phyloP scores from a whole-genome alignment of 2,113 vertebrate species.

The Caloenas nicobarica region DNA sequence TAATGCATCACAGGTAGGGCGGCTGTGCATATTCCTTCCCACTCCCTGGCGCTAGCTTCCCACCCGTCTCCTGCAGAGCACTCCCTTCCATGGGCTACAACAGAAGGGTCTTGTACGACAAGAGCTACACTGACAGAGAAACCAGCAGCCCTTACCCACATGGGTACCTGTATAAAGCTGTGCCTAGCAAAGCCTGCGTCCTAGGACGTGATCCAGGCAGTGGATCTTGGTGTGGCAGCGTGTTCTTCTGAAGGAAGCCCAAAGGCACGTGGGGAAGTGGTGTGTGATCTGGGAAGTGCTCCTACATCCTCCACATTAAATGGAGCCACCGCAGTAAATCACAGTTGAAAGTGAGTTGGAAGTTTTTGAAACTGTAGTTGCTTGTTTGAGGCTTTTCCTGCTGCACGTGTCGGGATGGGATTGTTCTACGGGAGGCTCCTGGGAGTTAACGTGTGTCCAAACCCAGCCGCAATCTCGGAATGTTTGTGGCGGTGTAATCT shows the following conservation, averaged over 20 bases:
- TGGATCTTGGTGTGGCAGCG: not conserved
- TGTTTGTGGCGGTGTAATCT: not conserved
- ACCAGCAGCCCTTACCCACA: not conserved
- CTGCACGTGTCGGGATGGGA: not conserved
- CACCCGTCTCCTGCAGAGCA: not conserved
- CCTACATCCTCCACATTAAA: not conserved
- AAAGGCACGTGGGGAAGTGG: not conserved
- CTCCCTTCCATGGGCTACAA: accelerated
- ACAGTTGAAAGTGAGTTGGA: constrained; percentile 25
- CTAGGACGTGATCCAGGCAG: not conserved
- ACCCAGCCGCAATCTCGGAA: not conserved
- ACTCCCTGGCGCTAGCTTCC: not conserved
- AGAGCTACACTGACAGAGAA: not conserved
- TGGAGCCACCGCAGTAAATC: constrained; percentile 4
- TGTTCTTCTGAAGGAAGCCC: not conserved
- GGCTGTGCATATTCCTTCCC: not conserved
- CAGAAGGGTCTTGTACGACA: not conserved
- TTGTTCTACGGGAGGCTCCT: constrained; percentile 11
- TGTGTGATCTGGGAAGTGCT: not conserved
- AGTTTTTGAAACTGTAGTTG: not conserved
- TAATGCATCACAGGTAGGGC: not conserved
- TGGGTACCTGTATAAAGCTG: not conserved
- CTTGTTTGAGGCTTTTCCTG: constrained; percentile 25
- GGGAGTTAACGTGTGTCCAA: not conserved
- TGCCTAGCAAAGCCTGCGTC: not conserved